These are phyloP conservation scores for Diaphora mendica DNA, from an alignment of 2,888 invertebrate species.

Conservation along the genomic window DNA sequence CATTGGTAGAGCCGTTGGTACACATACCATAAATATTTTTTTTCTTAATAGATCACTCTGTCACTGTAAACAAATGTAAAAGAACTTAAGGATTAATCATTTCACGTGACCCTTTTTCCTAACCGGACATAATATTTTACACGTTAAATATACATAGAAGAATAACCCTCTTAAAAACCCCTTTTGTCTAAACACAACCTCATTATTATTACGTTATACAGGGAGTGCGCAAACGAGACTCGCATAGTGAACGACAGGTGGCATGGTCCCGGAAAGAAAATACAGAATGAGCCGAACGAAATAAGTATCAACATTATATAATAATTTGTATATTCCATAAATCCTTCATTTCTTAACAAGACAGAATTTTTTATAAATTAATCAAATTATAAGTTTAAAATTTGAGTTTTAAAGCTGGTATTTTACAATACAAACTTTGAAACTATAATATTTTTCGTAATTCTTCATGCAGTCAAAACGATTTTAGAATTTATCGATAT, in stretches of 20 bases:
- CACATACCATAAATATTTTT: not conserved
- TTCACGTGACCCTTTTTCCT: not conserved
- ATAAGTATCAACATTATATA: constrained; percentile 35
- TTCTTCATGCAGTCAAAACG: too few species aligned
- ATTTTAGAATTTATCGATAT: not conserved
- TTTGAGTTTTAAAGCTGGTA: too few species aligned
- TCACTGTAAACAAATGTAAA: too few species aligned
- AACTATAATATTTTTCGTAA: too few species aligned
- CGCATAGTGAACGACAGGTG: constrained; percentile 43
- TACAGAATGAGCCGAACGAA: constrained; percentile 14
- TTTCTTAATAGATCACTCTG: not conserved
- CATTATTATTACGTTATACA: constrained; percentile 12
- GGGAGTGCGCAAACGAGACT: constrained; percentile 3
- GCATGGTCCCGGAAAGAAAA: constrained; percentile 15
- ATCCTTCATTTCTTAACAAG: not conserved
- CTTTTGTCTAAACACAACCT: constrained; percentile 4
- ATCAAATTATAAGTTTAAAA: too few species aligned
- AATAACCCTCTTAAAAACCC: constrained; percentile 2
- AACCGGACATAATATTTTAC: constrained; percentile 4
- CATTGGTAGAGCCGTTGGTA: not conserved
- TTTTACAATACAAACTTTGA: too few species aligned
- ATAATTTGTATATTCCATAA: constrained; percentile 22
- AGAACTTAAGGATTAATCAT: not conserved
- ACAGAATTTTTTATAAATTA: too few species aligned
- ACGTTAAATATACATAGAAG: not conserved